Conservation (phyloP, 1,140 invertebrate genomes). For the Zophobas morio region DNA sequence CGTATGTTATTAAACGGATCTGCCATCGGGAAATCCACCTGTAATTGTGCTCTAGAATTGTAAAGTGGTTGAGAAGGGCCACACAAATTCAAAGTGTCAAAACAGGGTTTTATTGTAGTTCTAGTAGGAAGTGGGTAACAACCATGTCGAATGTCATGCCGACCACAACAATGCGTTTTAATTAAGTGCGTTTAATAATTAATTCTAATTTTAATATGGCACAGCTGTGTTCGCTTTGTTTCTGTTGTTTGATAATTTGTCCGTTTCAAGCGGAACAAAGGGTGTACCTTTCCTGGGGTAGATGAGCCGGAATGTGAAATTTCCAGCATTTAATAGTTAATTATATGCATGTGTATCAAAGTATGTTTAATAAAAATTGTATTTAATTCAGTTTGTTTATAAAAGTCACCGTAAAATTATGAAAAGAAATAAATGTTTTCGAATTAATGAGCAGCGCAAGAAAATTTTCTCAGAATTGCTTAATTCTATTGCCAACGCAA, state of each 20-base stretch:
- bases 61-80: constrained; percentile 25
- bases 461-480: too few species aligned
- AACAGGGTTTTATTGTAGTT: constrained; percentile 4
- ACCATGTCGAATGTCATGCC: constrained; percentile 10
- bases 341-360: too few species aligned
- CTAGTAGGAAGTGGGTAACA: neutral
- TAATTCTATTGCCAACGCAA: too few species aligned
- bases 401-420: too few species aligned
- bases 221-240: constrained; percentile 18
- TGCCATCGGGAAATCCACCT: constrained; percentile 38
- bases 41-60: constrained; percentile 28
- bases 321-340: neutral
- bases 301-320: neutral
- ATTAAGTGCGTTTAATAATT: constrained; percentile 27
- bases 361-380: too few species aligned
- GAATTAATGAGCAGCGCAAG: too few species aligned
- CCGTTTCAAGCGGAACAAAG: too few species aligned
- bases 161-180: constrained; percentile 26
- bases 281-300: too few species aligned
- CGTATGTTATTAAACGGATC: constrained; percentile 39
- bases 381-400: too few species aligned
- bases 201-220: constrained; percentile 21
- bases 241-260: constrained; percentile 17
- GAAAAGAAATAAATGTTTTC: too few species aligned
- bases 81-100: constrained; percentile 20